phyloP scores from a whole-genome alignment of 2,113 vertebrate genomes.

The rat (Rattus norvegicus) region DNA sequence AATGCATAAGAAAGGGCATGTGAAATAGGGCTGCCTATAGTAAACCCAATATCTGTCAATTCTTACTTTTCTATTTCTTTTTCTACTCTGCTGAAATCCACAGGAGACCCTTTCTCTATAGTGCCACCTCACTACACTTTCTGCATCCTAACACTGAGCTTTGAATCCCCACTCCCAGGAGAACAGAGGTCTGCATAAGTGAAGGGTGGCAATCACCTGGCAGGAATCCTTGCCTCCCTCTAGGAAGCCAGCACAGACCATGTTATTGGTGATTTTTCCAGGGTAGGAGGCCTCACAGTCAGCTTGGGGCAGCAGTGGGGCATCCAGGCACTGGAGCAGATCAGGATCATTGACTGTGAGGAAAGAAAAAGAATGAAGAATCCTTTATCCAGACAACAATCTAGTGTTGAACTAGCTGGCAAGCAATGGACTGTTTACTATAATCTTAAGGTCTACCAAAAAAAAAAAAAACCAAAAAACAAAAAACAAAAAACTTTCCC shows the following conservation, averaged over 20 bases:
- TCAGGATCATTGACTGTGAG: constrained; percentile 87
- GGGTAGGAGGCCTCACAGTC: constrained; percentile 86
- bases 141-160: accelerated
- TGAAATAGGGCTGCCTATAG: too few species aligned
- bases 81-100: too few species aligned
- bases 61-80: accelerated
- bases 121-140: background rate
- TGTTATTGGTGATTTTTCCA: constrained; percentile 82
- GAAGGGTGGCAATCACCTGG: constrained; percentile 87
- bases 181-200: accelerated
- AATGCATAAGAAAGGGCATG: background rate
- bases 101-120: accelerated
- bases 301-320: constrained; percentile 87
- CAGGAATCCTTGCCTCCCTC: constrained; percentile 96
- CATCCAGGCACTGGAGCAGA: constrained; percentile 89
- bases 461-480: too few species aligned
- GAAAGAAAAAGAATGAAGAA: background rate
- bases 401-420: too few species aligned
- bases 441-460: background rate
- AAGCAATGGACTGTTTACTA: background rate
- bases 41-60: too few species aligned
- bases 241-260: constrained; percentile 92
- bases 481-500: accelerated
- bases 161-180: accelerated
- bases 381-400: background rate